A percentile compares a stretch with the other conserved stretches of the same genome.
Conservation (phyloP, 2,113 vertebrate genomes). For the Poicephalus meyeri region DNA sequence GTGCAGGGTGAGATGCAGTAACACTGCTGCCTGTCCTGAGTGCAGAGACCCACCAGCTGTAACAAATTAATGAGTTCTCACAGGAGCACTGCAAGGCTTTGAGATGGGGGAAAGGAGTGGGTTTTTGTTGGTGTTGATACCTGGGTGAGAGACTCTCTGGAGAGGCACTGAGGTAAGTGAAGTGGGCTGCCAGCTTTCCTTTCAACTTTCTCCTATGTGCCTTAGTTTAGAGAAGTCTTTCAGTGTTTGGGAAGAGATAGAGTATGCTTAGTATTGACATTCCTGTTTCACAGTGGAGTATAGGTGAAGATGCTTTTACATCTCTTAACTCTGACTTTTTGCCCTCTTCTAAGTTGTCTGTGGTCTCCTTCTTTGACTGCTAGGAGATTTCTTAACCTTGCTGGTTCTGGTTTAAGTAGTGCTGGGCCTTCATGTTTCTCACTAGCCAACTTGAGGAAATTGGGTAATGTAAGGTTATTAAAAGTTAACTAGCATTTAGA, state of each 20-base stretch:
- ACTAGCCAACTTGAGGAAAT: not conserved
- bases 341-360: not conserved
- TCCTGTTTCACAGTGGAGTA: not conserved
- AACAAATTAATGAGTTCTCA: not conserved
- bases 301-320: not conserved
- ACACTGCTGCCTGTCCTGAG: not conserved
- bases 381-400: not conserved
- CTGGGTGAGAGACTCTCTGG: not conserved
- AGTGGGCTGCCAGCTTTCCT: not conserved
- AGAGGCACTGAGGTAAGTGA: not conserved
- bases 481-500: not conserved
- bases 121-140: not conserved
- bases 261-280: not conserved
- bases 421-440: not conserved
- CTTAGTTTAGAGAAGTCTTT: not conserved
- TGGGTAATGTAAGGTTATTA: not conserved
- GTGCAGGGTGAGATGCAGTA: not conserved
- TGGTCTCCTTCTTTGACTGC: not conserved
- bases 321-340: not conserved
- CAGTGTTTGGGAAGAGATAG: not conserved
- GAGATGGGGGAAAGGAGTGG: not conserved
- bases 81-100: not conserved
- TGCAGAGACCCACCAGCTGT: not conserved
- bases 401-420: not conserved
- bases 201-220: not conserved